These are phyloP conservation scores for Cremastinae sp. DNA, from an alignment of 2,888 invertebrate species.

Conservation along the genomic window DNA sequence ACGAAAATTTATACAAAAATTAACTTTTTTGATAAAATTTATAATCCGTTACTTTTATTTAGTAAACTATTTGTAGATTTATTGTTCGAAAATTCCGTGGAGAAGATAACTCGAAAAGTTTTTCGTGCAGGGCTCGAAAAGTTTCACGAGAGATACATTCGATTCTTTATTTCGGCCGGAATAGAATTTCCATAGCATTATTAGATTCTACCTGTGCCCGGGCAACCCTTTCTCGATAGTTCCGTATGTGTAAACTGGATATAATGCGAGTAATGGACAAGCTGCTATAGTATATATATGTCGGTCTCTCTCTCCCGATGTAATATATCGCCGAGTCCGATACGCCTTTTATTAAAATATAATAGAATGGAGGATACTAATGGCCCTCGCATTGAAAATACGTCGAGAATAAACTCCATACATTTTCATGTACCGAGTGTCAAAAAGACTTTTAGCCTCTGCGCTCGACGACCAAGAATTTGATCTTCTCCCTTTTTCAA, in stretches of 20 bases:
- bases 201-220: conserved; percentile 59
- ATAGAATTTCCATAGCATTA: conserved; percentile 71
- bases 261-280: conserved; percentile 24
- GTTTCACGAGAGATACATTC: conserved; percentile 40
- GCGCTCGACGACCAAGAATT: conserved; percentile 44
- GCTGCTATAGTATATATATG: conserved; percentile 13
- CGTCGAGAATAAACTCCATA: conserved; percentile 66
- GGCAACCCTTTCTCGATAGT: conserved; percentile 61
- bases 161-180: conserved; percentile 47
- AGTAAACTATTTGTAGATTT: too few relatives aligned
- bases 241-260: not conserved
- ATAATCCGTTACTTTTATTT: too few relatives aligned
- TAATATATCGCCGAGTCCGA: conserved; percentile 72
- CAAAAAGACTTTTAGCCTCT: conserved; percentile 22
- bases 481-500: conserved; percentile 38
- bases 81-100: too few relatives aligned
- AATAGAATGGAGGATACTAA: conserved; percentile 71
- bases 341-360: conserved; percentile 72
- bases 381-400: conserved; percentile 71
- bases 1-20: too few relatives aligned
- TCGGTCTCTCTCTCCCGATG: conserved; percentile 60
- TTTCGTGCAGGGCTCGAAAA: conserved; percentile 11
- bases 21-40: too few relatives aligned
- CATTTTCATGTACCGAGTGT: conserved; percentile 50
- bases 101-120: too few relatives aligned